A percentile compares a stretch with the other conserved stretches of the same genome.
Conservation (phyloP, 2,113 vertebrate genomes). For the Pollimyrus isidori region DNA sequence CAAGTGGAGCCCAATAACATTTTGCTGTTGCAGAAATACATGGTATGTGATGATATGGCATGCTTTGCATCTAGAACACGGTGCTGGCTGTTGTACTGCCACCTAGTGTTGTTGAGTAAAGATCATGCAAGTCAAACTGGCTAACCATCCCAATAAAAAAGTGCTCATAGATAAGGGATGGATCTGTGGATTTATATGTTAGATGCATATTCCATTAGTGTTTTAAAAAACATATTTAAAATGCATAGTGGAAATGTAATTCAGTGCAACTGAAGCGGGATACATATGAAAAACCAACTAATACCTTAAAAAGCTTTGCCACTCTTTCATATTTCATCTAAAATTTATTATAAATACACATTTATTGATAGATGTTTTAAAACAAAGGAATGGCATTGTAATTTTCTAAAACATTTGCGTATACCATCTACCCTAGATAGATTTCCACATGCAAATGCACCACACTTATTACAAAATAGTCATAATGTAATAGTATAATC, state of each 20-base stretch:
- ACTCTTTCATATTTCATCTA: neutral
- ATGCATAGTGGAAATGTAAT: neutral
- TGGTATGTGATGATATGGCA: neutral
- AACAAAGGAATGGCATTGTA: neutral
- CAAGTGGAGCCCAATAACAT: neutral
- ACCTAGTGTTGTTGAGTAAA: constrained; percentile 3
- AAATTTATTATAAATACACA: neutral
- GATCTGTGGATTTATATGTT: neutral
- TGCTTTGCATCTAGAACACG: neutral
- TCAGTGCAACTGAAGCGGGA: neutral
- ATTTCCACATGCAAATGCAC: neutral
- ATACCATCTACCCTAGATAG: neutral
- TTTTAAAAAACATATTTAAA: neutral
- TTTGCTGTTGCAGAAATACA: neutral
- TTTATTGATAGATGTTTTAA: neutral
- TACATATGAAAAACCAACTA: neutral
- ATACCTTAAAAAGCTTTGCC: neutral
- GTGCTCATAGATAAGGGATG: neutral
- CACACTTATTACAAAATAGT: neutral
- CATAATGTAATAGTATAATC: neutral
- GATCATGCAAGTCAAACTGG: too few relatives aligned
- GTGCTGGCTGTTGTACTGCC: constrained; percentile 1
- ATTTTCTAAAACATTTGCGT: neutral
- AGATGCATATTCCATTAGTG: neutral
- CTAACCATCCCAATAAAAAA: neutral